These are phyloP conservation scores for Polia nebulosa DNA, from an alignment of 2,888 invertebrate species.

Conservation along the genomic window DNA sequence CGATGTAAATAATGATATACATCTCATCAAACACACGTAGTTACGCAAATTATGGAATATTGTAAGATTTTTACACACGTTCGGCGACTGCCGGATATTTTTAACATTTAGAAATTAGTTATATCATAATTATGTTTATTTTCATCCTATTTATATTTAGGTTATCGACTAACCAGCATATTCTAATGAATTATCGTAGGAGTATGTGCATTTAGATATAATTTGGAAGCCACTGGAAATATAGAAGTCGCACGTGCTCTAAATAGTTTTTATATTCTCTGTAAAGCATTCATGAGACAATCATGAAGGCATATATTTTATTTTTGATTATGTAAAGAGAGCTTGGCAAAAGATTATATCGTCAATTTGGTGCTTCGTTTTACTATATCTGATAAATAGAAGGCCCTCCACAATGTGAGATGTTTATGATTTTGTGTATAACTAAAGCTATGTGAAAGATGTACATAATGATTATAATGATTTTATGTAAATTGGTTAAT, in stretches of 20 bases:
- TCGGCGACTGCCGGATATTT: slow-evolving; percentile 68
- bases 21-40: slow-evolving; percentile 59
- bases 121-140: slow-evolving; percentile 73
- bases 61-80: slow-evolving; percentile 61
- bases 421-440: slow-evolving; percentile 88
- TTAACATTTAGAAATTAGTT: slow-evolving; percentile 78
- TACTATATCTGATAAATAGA: slow-evolving; percentile 88
- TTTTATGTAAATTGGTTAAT: slow-evolving; percentile 91
- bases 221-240: slow-evolving; percentile 64
- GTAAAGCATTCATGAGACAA: slow-evolving; percentile 61
- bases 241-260: slow-evolving; percentile 67
- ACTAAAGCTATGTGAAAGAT: slow-evolving; percentile 89
- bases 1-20: slow-evolving; percentile 77
- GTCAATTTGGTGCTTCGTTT: slow-evolving; percentile 89
- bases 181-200: slow-evolving; percentile 74
- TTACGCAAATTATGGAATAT: slow-evolving; percentile 58
- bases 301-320: slow-evolving; percentile 72
- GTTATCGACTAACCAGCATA: slow-evolving; percentile 80
- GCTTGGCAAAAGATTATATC: slow-evolving; percentile 87
- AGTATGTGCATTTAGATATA: slow-evolving; percentile 70
- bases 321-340: slow-evolving; percentile 82
- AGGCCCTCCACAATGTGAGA: slow-evolving; percentile 90
- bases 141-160: slow-evolving; percentile 84
- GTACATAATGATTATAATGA: slow-evolving; percentile 89
- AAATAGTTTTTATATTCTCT: slow-evolving; percentile 64